phyloP scores from a whole-genome alignment of 2,888 invertebrate species.

The Heliconius ethilla region DNA sequence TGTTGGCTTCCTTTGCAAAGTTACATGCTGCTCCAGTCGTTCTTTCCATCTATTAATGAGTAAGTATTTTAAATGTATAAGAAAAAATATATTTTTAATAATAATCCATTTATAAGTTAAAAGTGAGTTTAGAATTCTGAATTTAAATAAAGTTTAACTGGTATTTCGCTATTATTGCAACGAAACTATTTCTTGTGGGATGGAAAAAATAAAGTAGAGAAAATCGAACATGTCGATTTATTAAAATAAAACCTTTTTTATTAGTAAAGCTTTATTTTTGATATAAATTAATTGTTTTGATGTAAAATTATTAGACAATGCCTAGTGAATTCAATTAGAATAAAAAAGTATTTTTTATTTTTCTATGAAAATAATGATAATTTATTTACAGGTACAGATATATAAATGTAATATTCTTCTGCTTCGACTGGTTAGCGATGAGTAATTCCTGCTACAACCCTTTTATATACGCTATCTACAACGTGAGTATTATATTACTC shows the following conservation, averaged over 20 bases:
- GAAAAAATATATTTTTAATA: neutral
- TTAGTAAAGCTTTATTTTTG: neutral
- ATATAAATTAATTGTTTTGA: neutral
- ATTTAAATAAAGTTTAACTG: neutral
- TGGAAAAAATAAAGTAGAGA: neutral
- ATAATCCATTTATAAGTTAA: neutral
- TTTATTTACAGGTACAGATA: conserved; percentile 85
- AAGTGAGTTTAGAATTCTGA: neutral
- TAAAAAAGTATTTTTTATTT: neutral
- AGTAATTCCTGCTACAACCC: conserved; percentile 95
- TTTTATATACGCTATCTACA: conserved; percentile 94
- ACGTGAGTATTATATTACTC: conserved; percentile 81
- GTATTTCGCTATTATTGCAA: too few species aligned
- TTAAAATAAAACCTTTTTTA: neutral
- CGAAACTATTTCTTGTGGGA: neutral
- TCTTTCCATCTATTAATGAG: conserved; percentile 87
- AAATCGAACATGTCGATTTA: neutral
- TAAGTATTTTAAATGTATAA: conserved; percentile 64
- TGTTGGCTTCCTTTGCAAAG: conserved; percentile 92
- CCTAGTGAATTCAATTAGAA: neutral
- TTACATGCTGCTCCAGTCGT: conserved; percentile 87
- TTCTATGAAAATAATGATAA: neutral
- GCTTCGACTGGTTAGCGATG: conserved; percentile 94
- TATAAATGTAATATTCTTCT: conserved; percentile 93
- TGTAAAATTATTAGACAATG: neutral